Conservation (phyloP, 1,140 invertebrate species). For the Planococcus citri region DNA sequence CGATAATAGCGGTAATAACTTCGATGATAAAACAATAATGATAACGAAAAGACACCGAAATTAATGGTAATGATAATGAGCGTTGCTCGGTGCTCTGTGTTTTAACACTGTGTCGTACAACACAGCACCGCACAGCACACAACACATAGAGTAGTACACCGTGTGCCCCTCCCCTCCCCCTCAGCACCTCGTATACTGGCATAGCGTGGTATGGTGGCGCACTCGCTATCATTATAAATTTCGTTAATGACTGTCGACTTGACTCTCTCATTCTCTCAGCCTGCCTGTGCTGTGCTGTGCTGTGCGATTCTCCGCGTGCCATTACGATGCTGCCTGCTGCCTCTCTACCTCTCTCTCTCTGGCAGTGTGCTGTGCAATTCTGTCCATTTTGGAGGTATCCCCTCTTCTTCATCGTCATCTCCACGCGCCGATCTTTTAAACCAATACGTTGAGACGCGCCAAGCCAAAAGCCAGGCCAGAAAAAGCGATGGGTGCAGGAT, state of each 20-base stretch:
- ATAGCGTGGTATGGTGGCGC: neutral
- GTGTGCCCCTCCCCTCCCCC: neutral
- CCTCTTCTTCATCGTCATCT: no score
- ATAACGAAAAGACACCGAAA: constrained; percentile 19
- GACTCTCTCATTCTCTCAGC: no score
- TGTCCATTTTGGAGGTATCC: no score
- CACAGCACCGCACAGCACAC: neutral
- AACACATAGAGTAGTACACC: no score
- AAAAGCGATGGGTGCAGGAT: neutral
- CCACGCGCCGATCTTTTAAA: neutral
- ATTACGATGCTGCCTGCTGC: no score
- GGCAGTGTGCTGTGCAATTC: no score
- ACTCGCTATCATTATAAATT: constrained; percentile 16
- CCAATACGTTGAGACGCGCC: neutral
- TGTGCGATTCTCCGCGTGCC: no score
- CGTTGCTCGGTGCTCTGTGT: constrained; percentile 18
- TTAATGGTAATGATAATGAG: constrained; percentile 20
- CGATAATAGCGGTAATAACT: constrained; percentile 20
- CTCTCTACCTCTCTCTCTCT: no score
- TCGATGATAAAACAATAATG: constrained; percentile 20
- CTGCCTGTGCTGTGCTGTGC: no score
- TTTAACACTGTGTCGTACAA: constrained; percentile 6
- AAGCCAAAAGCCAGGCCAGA: no score
- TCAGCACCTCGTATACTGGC: no score
- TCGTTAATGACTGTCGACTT: constrained; percentile 19